Evolutionary conservation across 2,113 vertebrate species (phyloP), one percentile per base, ranked within the genome.

Genomic region (Planiliza haematocheilus): DNA sequence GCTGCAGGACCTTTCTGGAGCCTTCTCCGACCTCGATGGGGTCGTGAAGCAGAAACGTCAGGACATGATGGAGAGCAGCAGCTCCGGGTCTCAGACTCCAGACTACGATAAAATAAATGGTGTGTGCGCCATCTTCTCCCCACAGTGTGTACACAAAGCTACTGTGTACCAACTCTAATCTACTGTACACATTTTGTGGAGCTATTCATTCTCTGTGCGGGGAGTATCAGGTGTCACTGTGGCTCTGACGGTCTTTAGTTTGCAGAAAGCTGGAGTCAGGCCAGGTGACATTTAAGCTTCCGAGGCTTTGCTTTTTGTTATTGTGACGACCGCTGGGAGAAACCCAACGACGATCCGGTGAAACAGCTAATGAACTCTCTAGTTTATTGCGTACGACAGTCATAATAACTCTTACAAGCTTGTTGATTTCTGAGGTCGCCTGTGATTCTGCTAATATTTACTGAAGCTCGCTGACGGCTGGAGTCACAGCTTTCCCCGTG

Each of bases 21-120:
- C 95, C 66, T 96, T 95, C 88, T 94, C 94, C 30, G 95, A 96
- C 90, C 80, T 97, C 20, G 95, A 96, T 53, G 95, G 95, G 41
- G 94, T 95, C 45, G 93, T 96, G 30, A 92, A 79, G 12, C 92
- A 93, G 34, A 88, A 91, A n/a, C 93, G 95, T 57, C 92, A 94
- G 78, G 95, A 95, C 37, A 91, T 96, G 93, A 95, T 94, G 89
- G 96, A 95, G 69, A 97, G 94, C 64, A 98, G 96, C 89, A 98
- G 96, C 64, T 96, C 96, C 14, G 96, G 95, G 0, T 98, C 97
- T 51, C 97, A 97, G 79, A 97, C 96, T 9, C 96, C 96, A 4
- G 97, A 98, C 80, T 93, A 95, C 3, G 96, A 97, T 74, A 95
- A 95, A 84, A 94, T 95, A 16, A 88, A 93, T 66, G 96, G 97